These are phyloP conservation scores for Ariopsis seemanni DNA, from an alignment of 2,113 vertebrate species.

Conservation along the genomic window DNA sequence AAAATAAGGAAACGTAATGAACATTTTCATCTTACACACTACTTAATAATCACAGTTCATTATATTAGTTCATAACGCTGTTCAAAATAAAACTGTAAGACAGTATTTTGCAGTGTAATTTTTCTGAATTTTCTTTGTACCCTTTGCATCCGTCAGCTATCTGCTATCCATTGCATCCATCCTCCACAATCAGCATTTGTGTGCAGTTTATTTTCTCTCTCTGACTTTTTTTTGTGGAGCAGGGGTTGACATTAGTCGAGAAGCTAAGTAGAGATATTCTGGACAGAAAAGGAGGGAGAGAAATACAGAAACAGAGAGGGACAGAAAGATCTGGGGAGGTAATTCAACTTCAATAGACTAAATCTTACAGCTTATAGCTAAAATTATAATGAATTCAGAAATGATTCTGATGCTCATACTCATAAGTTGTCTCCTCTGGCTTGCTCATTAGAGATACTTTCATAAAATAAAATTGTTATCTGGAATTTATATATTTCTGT, in stretches of 20 bases:
- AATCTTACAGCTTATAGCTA: neutral
- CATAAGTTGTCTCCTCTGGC: too few relatives aligned
- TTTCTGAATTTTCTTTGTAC: neutral
- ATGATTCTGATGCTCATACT: neutral
- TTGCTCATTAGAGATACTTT: neutral
- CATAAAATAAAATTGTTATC: too few relatives aligned
- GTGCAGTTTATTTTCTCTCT: neutral
- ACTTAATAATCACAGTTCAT: neutral
- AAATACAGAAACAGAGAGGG: neutral
- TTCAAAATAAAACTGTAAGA: neutral
- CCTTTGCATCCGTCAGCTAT: neutral
- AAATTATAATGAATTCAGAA: neutral
- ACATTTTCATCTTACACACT: neutral
- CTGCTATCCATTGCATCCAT: neutral
- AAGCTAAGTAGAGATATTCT: conserved; percentile 11
- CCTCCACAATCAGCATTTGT: neutral
- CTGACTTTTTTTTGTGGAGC: neutral
- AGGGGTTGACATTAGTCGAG: conserved; percentile 11
- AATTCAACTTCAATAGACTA: neutral
- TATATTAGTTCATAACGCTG: neutral
- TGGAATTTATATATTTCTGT: neutral
- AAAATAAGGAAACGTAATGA: neutral
- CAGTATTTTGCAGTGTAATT: neutral
- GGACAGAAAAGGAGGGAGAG: neutral
- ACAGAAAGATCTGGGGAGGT: neutral